Conservation (phyloP, 2,888 invertebrate species). For the Abscondita cerata region DNA sequence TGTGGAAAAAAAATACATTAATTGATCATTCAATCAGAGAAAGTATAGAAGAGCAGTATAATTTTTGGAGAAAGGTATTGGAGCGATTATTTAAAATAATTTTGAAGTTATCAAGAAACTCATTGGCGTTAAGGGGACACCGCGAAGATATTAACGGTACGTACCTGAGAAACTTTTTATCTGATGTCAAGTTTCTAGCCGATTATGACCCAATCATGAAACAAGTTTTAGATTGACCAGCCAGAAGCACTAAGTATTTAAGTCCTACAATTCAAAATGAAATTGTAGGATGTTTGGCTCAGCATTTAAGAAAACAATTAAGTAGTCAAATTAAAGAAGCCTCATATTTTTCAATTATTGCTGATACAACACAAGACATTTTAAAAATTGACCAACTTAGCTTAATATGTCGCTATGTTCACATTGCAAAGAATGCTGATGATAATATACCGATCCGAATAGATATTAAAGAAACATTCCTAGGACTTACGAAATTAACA, state of each 20-base stretch:
- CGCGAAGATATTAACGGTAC: not conserved
- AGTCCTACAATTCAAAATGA: constrained; percentile 13
- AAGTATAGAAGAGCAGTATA: constrained; percentile 5
- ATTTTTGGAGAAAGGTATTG: constrained; percentile 22
- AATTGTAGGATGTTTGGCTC: constrained; percentile 14
- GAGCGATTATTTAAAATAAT: no score
- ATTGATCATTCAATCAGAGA: constrained; percentile 12
- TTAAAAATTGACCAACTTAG: constrained; percentile 24
- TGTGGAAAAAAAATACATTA: constrained; percentile 8
- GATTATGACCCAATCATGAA: constrained; percentile 35
- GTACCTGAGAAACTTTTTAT: constrained; percentile 38
- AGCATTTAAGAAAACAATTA: constrained; percentile 6
- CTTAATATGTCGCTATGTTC: constrained; percentile 17
- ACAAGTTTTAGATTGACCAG: not conserved
- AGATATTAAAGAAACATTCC: constrained; percentile 3
- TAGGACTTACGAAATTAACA: constrained; percentile 6
- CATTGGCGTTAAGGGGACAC: constrained; percentile 26
- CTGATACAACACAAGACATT: constrained; percentile 29
- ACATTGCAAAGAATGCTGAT: constrained; percentile 10
- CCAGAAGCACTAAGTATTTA: not conserved
- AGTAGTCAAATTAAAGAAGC: constrained; percentile 14
- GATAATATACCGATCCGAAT: not conserved
- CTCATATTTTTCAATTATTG: constrained; percentile 22
- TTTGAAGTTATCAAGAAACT: constrained; percentile 17
- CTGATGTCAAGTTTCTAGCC: constrained; percentile 40